Evolutionary conservation across 2,113 vertebrate genomes (phyloP).

Genomic region (Calidris pygmaea): DNA sequence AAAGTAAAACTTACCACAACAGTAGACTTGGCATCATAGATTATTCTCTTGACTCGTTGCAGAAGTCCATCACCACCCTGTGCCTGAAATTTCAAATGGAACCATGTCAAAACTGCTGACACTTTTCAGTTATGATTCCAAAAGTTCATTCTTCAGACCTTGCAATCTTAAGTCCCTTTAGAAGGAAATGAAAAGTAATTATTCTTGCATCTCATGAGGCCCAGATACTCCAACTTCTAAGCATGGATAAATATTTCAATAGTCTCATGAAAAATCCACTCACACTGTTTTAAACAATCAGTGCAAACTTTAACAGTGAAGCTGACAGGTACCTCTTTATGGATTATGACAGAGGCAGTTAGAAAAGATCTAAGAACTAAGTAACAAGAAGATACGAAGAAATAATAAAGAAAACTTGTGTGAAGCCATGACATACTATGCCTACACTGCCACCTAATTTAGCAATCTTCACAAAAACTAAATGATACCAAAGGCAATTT

Average conservation of each 20-base stretch:
- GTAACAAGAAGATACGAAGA: background rate
- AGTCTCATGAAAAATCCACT: background rate
- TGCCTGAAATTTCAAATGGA: slow-evolving; percentile 80
- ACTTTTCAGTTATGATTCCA: slow-evolving; percentile 48
- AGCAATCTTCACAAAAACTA: background rate
- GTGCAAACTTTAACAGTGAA: background rate
- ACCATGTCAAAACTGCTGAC: slow-evolving; percentile 54
- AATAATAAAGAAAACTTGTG: background rate
- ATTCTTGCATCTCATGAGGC: background rate
- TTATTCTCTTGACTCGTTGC: slow-evolving; percentile 91
- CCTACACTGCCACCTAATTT: background rate
- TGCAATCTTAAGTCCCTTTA: slow-evolving; percentile 40
- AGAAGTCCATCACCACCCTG: slow-evolving; percentile 93
- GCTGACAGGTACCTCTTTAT: background rate
- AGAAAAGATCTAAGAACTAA: background rate
- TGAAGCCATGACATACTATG: background rate
- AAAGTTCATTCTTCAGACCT: slow-evolving; percentile 63
- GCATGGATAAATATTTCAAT: background rate
- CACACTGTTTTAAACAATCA: background rate
- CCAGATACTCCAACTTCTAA: background rate
- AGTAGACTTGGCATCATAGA: slow-evolving; percentile 92
- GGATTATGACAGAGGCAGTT: background rate
- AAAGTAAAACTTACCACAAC: slow-evolving; percentile 83
- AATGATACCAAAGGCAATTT: background rate
- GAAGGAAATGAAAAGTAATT: slow-evolving; percentile 48